Base-by-base conservation (phyloP, 2,888 invertebrate species). In the Penaeus monodon region DNA sequence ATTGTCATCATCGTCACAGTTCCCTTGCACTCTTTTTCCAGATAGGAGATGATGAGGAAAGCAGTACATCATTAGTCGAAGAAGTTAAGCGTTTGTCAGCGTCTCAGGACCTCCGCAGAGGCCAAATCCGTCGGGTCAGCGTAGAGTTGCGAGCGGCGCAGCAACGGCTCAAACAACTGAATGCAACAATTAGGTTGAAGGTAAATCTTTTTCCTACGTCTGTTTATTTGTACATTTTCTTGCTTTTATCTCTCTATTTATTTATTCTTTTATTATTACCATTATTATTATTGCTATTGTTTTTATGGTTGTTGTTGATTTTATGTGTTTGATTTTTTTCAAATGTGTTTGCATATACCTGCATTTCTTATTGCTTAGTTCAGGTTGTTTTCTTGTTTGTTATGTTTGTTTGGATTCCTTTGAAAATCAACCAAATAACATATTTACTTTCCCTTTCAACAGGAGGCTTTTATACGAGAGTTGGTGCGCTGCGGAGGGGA, bases 391-490 rank as follows among this genome's bases (percentile, higher is more conserved):
- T 57, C 57, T 17, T 57, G 57, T 12, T 57, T 14, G 57, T 57
- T 20, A 3, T 57, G 17, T 57, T 57, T 57, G 57, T 20, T 57
- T 57, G 20, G 3, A 20, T 17, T 17, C 12, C 12, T 57, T 57
- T 14, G 17, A 57, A 57, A 57, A 57, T 57, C 57, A 0, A 1
- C 17, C 3, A 3, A 17, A 57, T 57, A 17, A 57, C 57, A 17
- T 17, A 17, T 57, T 17, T 4, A 17, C 17, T 57, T 57, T 57
- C 57, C 57, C 57, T 57, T 20, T 63, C n/a, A 17, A 38, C 80
- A 88, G 88, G 89, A 89, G 44, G 89, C 86, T 12, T 89, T 89
- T 33, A 86, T 89, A 27, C 84, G 86, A 27, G 89, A 89, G 74
- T 49, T 89, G 57, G 79, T 84, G 38, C 84, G 83, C 12, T 80